Percentiles rank a stretch among this genome's conserved stretches.
phyloP scores from a whole-genome alignment of 1,140 invertebrate species.

The Trachymyrmex cornetzi region DNA sequence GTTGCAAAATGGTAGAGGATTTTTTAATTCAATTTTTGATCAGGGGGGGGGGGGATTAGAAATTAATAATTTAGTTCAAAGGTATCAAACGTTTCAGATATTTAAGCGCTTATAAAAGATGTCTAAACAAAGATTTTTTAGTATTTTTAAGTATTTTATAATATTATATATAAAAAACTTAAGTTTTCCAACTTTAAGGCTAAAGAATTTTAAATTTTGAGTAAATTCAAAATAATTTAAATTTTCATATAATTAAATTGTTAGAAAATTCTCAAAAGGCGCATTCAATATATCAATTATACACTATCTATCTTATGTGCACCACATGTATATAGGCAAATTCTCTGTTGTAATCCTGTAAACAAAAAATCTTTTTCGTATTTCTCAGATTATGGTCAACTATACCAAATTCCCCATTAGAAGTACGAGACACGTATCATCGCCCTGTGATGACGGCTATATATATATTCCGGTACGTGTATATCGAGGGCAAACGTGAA shows the following conservation, averaged over 20 bases:
- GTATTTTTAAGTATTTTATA: background rate
- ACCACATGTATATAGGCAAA: background rate
- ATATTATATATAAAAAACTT: background rate
- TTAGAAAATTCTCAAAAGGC: background rate
- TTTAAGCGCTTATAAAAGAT: background rate
- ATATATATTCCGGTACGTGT: conserved; percentile 92
- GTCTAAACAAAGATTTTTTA: background rate
- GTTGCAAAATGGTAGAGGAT: too few relatives aligned
- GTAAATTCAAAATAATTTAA: background rate
- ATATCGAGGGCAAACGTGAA: background rate
- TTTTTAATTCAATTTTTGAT: too few relatives aligned
- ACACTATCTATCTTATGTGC: background rate
- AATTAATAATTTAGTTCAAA: too few relatives aligned
- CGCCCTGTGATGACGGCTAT: conserved; percentile 95
- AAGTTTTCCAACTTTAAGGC: background rate
- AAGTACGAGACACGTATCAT: conserved; percentile 88
- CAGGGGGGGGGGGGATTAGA: too few relatives aligned
- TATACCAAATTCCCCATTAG: conserved; percentile 89
- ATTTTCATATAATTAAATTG: background rate
- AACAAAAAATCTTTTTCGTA: conserved; percentile 15
- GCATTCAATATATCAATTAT: background rate
- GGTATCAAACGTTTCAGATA: too few relatives aligned
- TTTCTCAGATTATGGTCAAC: conserved; percentile 88
- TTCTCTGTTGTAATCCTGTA: background rate
- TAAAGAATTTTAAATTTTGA: background rate